Conservation (phyloP, 2,888 invertebrate species). For the Ophraella communa region DNA sequence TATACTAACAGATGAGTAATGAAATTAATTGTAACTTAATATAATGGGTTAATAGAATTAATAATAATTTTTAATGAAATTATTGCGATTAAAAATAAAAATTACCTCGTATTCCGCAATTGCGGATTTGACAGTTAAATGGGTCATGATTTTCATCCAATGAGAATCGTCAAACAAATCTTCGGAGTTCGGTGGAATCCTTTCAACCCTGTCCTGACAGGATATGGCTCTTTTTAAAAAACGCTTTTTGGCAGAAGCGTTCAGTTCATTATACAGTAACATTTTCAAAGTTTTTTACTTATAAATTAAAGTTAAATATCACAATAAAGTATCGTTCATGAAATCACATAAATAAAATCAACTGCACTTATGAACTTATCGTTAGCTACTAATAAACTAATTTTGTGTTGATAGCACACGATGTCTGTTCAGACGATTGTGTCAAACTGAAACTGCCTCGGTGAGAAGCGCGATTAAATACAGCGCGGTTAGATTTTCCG, state of each 20-base stretch:
- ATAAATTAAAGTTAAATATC: background rate
- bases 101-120: conserved; percentile 58
- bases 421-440: background rate
- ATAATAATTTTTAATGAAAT: background rate
- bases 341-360: too few species aligned
- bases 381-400: background rate
- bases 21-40: too few species aligned
- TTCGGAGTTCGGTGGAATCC: conserved; percentile 56
- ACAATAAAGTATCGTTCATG: too few species aligned
- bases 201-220: conserved; percentile 48
- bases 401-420: background rate
- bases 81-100: background rate
- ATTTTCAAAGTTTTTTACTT: conserved; percentile 37
- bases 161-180: conserved; percentile 55
- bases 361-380: background rate
- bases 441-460: background rate
- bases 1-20: too few species aligned
- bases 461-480: background rate
- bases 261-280: conserved; percentile 51
- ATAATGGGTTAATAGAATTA: too few species aligned
- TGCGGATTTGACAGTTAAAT: conserved; percentile 57
- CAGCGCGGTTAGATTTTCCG: background rate
- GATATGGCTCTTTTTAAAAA: conserved; percentile 49
- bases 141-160: conserved; percentile 58
- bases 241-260: conserved; percentile 44